These are phyloP conservation scores for Diorhabda carinulata DNA, from an alignment of 1,140 invertebrate genomes.

Conservation along the genomic window DNA sequence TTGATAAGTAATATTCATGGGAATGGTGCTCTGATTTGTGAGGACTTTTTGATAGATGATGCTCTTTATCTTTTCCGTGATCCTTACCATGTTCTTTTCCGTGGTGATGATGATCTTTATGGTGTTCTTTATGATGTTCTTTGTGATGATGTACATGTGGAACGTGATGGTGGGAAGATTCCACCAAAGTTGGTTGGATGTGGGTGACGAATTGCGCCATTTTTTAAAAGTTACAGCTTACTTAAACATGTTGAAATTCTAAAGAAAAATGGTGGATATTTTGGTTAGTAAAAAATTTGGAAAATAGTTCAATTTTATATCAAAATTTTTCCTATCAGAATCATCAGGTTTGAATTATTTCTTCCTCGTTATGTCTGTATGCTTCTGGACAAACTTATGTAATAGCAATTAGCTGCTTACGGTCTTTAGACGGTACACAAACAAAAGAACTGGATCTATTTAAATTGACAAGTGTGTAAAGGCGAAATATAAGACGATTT, in stretches of 20 bases:
- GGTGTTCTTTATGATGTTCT: constrained; percentile 33
- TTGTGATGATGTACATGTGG: constrained; percentile 47
- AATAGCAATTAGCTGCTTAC: too few species aligned
- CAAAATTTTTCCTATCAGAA: too few species aligned
- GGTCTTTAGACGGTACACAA: too few species aligned
- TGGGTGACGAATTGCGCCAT: constrained; percentile 58
- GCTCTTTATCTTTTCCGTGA: constrained; percentile 21
- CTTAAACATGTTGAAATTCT: background rate
- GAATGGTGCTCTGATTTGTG: constrained; percentile 8
- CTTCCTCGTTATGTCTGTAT: too few species aligned
- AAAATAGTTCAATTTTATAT: background rate
- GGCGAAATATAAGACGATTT: too few species aligned
- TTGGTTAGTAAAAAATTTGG: background rate
- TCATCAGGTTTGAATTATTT: too few species aligned
- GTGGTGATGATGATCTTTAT: constrained; percentile 34
- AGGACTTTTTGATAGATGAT: constrained; percentile 14
- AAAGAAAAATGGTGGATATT: background rate
- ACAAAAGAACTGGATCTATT: too few species aligned
- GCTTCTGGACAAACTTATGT: too few species aligned
- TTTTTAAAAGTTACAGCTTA: background rate
- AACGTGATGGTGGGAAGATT: constrained; percentile 53
- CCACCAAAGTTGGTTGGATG: constrained; percentile 55
- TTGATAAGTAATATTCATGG: background rate
- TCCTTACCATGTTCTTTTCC: constrained; percentile 42
- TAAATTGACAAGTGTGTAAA: too few species aligned